Evolutionary conservation across 2,113 vertebrate genomes (phyloP), one percentile per base, ranked within the genome.

Genomic region (Cololabis saira): DNA sequence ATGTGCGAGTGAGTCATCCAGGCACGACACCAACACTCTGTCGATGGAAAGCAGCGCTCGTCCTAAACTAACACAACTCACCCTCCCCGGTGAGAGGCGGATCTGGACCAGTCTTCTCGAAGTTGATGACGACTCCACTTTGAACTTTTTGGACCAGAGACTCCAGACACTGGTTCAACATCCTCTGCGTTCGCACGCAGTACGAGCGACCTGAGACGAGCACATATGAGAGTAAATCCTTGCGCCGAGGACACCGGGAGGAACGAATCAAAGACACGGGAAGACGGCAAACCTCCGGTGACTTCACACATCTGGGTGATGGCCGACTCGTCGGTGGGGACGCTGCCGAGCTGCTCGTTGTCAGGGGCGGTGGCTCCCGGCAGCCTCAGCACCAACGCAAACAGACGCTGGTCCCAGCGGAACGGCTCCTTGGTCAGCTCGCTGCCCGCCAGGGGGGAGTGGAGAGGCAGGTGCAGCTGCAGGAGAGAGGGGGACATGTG

Each of bases 231-330:
- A 67, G 56, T 42, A 17, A 17, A 49, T 12, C 14, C 6, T 2
- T 8, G 17, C 27, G 37, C 4, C 1, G 0, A n/a, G 15, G 6
- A 24, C n/a, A 41, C 1, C 24, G 18, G 0, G 1, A 11, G 5
- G 43, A 76, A 58, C 14, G 10, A 33, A 69, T 11, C 22, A 50
- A 54, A 41, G 1, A 9, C 42, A 33, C 15, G 52, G 43, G 24
- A 60, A 67, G 52, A 54, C 13, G 53, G 33, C 64, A 1, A 92
- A 98, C 97, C 97, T 96, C 98, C 98, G 30, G 97, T 99, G 90
- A 99, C 97, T 92, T 99, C 98, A 63, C 98, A 99, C 97, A 99
- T 99, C 92, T 98, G 97, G 45, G 98, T 97, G 90, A 99, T 96
- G 43, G 97, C 95, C 27, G 97, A 99, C 67, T 99, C 97, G 71